phyloP scores from a whole-genome alignment of 2,888 invertebrate species.

The Agrochola litura region DNA sequence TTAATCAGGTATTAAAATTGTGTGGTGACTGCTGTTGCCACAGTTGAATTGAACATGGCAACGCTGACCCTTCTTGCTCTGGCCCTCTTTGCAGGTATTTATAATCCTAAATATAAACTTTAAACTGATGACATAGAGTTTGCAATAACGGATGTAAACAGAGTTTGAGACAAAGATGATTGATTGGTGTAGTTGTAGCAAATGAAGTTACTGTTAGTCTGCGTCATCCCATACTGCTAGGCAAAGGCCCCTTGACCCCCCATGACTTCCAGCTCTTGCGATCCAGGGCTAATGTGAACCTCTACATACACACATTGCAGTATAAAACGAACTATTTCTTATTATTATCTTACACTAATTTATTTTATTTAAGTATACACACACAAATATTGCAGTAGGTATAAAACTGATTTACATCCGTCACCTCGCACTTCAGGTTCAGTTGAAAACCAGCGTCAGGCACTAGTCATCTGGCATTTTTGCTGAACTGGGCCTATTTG shows the following conservation, averaged over 20 bases:
- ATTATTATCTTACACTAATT: no score
- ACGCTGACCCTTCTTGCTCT: conserved; percentile 28
- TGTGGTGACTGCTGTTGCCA: neutral
- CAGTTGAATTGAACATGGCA: conserved; percentile 47
- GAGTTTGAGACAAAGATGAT: neutral
- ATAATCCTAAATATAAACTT: neutral
- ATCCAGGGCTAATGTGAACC: neutral
- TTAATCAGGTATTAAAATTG: conserved; percentile 19
- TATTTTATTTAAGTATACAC: no score
- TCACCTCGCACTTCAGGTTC: no score
- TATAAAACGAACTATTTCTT: no score
- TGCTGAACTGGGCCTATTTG: no score
- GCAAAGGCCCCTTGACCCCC: no score
- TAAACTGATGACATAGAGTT: neutral
- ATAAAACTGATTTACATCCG: no score
- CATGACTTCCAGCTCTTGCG: neutral
- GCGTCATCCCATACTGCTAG: neutral
- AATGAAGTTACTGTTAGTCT: neutral
- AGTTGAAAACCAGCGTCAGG: no score
- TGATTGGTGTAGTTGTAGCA: neutral
- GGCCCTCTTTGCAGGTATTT: conserved; percentile 53
- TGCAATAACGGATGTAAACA: neutral
- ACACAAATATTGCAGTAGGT: no score
- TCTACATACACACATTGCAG: no score
- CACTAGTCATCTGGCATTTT: no score